These are phyloP conservation scores for Lutjanus argentimaculatus DNA, from an alignment of 2,797 vertebrate species.

Conservation along the genomic window DNA sequence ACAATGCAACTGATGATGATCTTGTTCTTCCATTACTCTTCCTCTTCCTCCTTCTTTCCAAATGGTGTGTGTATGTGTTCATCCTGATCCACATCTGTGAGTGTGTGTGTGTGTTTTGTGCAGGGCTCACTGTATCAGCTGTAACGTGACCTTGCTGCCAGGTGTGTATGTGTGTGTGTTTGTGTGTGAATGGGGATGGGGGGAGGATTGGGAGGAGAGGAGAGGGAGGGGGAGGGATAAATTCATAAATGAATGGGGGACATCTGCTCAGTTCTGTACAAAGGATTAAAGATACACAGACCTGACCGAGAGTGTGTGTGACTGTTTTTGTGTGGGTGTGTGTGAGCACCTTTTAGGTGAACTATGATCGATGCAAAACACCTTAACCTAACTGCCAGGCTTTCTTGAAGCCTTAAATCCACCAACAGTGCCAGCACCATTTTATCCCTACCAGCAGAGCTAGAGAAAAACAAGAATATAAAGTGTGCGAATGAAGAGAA, in stretches of 20 bases:
- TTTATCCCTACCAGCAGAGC: constrained; percentile 46
- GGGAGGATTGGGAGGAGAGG: constrained; percentile 8
- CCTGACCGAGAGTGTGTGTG: constrained; percentile 50
- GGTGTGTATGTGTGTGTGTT: constrained; percentile 75
- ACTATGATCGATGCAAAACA: constrained; percentile 35
- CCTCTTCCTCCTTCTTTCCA: constrained; percentile 17
- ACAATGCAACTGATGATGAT: constrained; percentile 70
- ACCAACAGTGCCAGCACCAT: neutral
- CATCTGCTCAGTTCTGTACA: constrained; percentile 95
- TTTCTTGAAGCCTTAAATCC: constrained; percentile 47
- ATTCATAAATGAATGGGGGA: constrained; percentile 99
- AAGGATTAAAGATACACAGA: constrained; percentile 92
- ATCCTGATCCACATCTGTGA: constrained; percentile 24
- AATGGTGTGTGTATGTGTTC: constrained; percentile 7
- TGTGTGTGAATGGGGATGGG: constrained; percentile 58
- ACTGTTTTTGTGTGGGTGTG: constrained; percentile 4
- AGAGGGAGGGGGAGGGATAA: constrained; percentile 79
- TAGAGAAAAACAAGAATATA: neutral
- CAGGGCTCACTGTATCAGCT: constrained; percentile 93
- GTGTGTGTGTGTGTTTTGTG: constrained; percentile 71
- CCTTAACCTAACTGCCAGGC: constrained; percentile 69
- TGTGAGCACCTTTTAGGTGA: constrained; percentile 15
- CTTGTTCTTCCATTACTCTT: constrained; percentile 42
- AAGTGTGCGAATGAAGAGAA: neutral
- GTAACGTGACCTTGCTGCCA: constrained; percentile 97